phyloP scores from a whole-genome alignment of 2,113 vertebrate species.

The Pluvialis apricaria region DNA sequence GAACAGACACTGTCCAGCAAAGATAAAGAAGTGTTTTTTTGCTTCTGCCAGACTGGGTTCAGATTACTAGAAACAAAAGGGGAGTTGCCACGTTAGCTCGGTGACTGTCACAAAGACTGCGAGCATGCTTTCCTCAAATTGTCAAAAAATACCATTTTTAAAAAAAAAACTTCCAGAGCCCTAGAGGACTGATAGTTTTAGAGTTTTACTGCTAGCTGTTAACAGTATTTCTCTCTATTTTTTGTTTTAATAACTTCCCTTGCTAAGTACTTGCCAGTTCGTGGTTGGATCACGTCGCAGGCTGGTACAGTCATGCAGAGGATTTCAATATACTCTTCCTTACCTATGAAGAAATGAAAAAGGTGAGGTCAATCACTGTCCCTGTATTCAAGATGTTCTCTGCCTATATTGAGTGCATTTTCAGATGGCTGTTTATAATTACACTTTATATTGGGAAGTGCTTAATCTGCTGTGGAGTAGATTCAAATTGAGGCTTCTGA shows the following conservation, averaged over 20 bases:
- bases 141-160: not conserved
- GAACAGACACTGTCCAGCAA: not conserved
- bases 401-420: not conserved
- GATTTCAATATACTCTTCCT: slow-evolving; percentile 76
- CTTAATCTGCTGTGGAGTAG: not conserved
- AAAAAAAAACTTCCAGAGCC: not conserved
- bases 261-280: slow-evolving; percentile 31
- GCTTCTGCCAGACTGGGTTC: not conserved
- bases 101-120: too few relatives aligned
- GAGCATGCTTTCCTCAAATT: not conserved
- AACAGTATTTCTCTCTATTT: not conserved
- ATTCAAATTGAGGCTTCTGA: not conserved
- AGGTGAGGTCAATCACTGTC: slow-evolving; percentile 39
- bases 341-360: slow-evolving; percentile 76
- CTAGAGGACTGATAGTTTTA: too few relatives aligned
- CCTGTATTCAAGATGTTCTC: not conserved
- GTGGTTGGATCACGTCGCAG: slow-evolving; percentile 71
- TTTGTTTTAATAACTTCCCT: not conserved
- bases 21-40: not conserved
- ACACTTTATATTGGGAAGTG: not conserved
- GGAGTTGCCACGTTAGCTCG: not conserved
- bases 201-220: not conserved
- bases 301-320: slow-evolving; percentile 68
- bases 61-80: not conserved
- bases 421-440: not conserved